phyloP scores from a whole-genome alignment of 1,140 invertebrate species.

The Pseudomyrmex flavicornis region DNA sequence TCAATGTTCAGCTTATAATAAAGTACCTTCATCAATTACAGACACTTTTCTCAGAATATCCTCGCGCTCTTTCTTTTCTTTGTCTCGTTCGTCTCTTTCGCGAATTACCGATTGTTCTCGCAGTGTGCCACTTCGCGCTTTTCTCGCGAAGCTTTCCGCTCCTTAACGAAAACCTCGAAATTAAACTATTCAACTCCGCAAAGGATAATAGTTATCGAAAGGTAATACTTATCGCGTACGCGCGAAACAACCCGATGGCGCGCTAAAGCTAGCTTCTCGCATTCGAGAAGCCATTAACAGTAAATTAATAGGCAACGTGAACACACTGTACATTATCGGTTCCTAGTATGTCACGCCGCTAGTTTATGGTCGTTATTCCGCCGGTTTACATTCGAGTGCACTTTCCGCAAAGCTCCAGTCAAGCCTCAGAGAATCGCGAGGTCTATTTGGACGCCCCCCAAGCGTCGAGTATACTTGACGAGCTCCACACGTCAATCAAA shows the following conservation, averaged over 20 bases:
- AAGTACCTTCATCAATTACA: conserved; percentile 30
- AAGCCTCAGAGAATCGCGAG: conserved; percentile 16
- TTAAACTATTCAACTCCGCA: conserved; percentile 33
- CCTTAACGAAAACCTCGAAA: neutral
- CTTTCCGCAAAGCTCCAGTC: conserved; percentile 30
- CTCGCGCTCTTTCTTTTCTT: neutral
- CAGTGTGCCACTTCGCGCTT: neutral
- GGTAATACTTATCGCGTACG: neutral
- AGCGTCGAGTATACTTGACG: conserved; percentile 20
- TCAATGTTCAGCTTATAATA: conserved; percentile 20
- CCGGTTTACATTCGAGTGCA: conserved; percentile 48
- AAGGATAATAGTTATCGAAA: conserved; percentile 28
- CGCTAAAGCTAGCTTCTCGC: conserved; percentile 14
- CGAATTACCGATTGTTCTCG: conserved; percentile 32
- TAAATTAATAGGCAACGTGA: conserved; percentile 51
- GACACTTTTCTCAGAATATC: neutral
- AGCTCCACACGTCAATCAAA: neutral
- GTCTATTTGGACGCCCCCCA: neutral
- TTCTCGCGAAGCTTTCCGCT: conserved; percentile 13
- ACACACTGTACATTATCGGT: conserved; percentile 45
- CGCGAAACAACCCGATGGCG: conserved; percentile 4
- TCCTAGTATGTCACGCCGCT: conserved; percentile 25
- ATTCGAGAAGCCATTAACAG: conserved; percentile 45
- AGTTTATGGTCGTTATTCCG: conserved; percentile 50
- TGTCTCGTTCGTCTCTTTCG: neutral